Percentiles rank a stretch among this genome's conserved stretches.
phyloP scores from a whole-genome alignment of 2,113 vertebrate species.

The Mustelus asterias region DNA sequence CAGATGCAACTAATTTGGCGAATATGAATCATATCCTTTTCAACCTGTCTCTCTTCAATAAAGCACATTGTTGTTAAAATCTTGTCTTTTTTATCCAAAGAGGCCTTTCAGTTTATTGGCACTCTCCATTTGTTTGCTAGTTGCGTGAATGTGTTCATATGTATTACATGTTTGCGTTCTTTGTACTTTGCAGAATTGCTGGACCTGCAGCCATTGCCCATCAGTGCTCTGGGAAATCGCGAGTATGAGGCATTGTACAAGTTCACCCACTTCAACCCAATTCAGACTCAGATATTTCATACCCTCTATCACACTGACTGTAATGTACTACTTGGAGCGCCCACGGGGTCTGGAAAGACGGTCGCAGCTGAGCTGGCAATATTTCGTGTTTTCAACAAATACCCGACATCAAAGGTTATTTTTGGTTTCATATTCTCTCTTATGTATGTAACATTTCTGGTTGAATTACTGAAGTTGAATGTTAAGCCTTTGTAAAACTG shows the following conservation, averaged over 20 bases:
- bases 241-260: conserved; percentile 84
- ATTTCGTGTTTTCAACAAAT: conserved; percentile 90
- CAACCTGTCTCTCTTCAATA: background rate
- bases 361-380: conserved; percentile 96
- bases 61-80: background rate
- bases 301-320: conserved; percentile 90
- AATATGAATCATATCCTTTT: background rate
- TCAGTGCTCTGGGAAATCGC: conserved; percentile 73
- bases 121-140: conserved; percentile 17
- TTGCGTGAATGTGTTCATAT: background rate
- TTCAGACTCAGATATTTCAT: conserved; percentile 98
- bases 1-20: background rate
- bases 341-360: conserved; percentile 95
- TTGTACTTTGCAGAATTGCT: conserved; percentile 72
- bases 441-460: background rate
- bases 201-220: conserved; percentile 86
- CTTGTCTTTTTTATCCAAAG: background rate
- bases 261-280: conserved; percentile 96
- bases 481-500: background rate
- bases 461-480: background rate
- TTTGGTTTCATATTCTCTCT: background rate
- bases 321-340: conserved; percentile 92
- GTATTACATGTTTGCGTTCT: conserved; percentile 24
- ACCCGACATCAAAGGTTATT: conserved; percentile 80
- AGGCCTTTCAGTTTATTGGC: background rate